Evolutionary conservation across 2,797 vertebrate genomes (phyloP).

Genomic region (Falco novaeseelandiae): DNA sequence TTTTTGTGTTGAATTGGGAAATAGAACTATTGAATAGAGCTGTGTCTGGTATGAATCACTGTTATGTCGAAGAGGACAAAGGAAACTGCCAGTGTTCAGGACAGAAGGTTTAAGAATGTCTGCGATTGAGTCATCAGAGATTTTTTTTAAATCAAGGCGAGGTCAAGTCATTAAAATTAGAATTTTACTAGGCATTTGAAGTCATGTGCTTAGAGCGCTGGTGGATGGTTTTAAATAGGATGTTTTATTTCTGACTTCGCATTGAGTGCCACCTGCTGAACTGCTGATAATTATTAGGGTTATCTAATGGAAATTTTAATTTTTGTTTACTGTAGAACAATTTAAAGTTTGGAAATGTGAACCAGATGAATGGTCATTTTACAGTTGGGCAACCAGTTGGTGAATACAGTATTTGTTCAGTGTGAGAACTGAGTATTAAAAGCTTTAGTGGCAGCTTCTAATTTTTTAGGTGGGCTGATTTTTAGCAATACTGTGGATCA

Average conservation of each 20-base stretch:
- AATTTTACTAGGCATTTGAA: neutral
- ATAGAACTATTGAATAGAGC: neutral
- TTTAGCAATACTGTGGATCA: neutral
- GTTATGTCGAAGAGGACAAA: neutral
- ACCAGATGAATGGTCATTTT: neutral
- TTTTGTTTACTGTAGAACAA: neutral
- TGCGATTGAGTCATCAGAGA: neutral
- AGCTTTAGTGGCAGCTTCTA: neutral
- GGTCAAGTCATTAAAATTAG: neutral
- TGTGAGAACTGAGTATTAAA: neutral
- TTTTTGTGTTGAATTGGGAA: neutral
- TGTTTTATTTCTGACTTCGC: neutral
- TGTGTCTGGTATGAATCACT: neutral
- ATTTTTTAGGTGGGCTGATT: neutral
- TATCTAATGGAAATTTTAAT: neutral
- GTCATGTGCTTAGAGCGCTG: neutral
- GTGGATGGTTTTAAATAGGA: neutral
- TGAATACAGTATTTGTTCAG: neutral
- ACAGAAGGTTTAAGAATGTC: neutral
- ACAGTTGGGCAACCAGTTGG: neutral
- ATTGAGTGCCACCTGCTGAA: slow-evolving; percentile 25
- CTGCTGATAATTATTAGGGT: neutral
- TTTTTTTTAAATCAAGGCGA: neutral
- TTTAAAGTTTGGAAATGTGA: neutral
- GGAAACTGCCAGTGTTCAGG: neutral